Conservation (phyloP, 2,888 invertebrate species). For the Cantharis lateralis region DNA sequence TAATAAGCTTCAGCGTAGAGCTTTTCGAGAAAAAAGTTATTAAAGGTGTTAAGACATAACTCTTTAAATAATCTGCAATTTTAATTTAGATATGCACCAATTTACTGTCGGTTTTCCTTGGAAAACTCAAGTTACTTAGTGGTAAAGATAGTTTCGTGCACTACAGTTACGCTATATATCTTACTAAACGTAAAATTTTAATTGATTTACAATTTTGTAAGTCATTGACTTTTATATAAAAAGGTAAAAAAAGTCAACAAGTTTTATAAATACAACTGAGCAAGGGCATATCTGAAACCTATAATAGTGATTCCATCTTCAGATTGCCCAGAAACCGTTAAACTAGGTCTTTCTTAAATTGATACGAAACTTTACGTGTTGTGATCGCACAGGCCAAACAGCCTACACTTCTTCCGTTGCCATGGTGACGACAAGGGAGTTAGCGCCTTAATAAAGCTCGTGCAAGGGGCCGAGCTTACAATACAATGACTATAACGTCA, state of each 20-base stretch:
- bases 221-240: too few relatives aligned
- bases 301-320: slow-evolving; percentile 7
- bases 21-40: too few relatives aligned
- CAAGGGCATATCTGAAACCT: slow-evolving; percentile 4
- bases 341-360: slow-evolving; percentile 28
- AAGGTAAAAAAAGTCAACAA: slow-evolving; percentile 12
- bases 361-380: slow-evolving; percentile 25
- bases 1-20: too few relatives aligned
- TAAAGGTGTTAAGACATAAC: background rate
- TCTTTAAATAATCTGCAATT: background rate
- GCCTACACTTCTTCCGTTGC: slow-evolving; percentile 38
- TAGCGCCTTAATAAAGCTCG: slow-evolving; percentile 47
- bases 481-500: slow-evolving; percentile 42
- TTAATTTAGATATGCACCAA: background rate
- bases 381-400: slow-evolving; percentile 35
- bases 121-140: background rate
- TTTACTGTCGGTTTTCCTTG: background rate
- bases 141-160: too few relatives aligned
- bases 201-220: background rate
- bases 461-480: slow-evolving; percentile 36
- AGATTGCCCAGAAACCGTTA: slow-evolving; percentile 21
- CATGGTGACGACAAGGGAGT: slow-evolving; percentile 41
- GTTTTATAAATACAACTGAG: slow-evolving; percentile 11
- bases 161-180: too few relatives aligned
- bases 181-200: background rate